These are phyloP conservation scores for Macrosiphum euphorbiae DNA, from an alignment of 2,888 invertebrate genomes.

Conservation along the genomic window DNA sequence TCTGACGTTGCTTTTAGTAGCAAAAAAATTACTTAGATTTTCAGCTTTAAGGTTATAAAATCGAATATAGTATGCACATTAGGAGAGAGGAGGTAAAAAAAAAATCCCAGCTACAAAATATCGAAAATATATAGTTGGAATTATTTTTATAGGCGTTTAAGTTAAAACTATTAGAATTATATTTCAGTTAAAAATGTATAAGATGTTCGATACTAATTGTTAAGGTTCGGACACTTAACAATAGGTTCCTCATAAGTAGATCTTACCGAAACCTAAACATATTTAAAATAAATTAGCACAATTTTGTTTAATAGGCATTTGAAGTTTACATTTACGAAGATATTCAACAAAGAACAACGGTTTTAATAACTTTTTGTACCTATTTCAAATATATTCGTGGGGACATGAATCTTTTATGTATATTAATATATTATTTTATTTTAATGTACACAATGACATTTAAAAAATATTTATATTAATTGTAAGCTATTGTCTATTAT, in stretches of 20 bases:
- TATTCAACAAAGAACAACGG: not conserved
- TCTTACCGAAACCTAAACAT: not conserved
- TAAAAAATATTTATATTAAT: not conserved
- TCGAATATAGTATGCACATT: too few species aligned
- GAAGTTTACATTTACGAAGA: not conserved
- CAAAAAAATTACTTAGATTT: too few species aligned
- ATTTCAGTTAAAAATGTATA: not conserved
- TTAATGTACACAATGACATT: not conserved
- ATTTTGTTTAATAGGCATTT: not conserved
- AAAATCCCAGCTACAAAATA: too few species aligned
- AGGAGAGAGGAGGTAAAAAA: too few species aligned
- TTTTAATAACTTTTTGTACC: not conserved
- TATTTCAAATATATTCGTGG: not conserved
- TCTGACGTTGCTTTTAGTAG: too few species aligned
- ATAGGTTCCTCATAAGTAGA: not conserved
- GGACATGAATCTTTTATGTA: not conserved
- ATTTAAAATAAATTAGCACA: not conserved
- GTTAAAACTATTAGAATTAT: too few species aligned
- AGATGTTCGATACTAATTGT: not conserved
- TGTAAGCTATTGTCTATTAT: not conserved
- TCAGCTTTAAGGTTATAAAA: too few species aligned
- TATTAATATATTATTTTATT: not conserved
- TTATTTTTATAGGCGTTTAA: too few species aligned
- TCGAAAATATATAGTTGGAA: too few species aligned
- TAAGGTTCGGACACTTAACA: not conserved